These are phyloP conservation scores for Hipposideros armiger DNA, from an alignment of 2,113 vertebrate genomes.

Conservation along the genomic window DNA sequence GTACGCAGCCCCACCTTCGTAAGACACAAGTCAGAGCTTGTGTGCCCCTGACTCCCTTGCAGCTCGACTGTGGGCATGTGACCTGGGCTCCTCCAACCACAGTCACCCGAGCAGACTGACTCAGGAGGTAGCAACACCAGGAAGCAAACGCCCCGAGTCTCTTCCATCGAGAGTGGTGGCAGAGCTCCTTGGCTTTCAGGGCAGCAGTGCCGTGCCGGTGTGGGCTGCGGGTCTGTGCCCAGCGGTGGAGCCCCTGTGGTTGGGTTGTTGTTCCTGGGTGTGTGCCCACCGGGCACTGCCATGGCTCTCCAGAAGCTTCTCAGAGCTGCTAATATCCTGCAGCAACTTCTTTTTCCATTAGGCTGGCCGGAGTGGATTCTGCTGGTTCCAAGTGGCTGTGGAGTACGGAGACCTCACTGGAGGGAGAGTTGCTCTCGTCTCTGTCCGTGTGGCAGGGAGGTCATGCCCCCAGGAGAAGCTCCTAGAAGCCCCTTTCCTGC, in stretches of 20 bases:
- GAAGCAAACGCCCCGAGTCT: background rate
- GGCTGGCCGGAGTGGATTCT: background rate
- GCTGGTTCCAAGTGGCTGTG: background rate
- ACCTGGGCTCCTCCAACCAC: background rate
- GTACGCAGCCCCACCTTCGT: background rate
- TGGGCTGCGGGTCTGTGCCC: background rate
- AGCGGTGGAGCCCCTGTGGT: background rate
- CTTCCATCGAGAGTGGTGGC: fast-evolving
- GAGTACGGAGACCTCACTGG: background rate
- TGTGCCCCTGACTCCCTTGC: background rate
- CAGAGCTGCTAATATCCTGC: background rate
- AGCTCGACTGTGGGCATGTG: background rate
- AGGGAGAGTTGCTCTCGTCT: background rate
- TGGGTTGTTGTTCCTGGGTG: background rate
- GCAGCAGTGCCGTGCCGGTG: background rate
- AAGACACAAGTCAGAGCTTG: background rate
- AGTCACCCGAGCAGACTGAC: background rate
- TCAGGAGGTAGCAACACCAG: no score
- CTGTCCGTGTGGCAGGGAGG: fast-evolving
- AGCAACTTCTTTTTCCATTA: background rate
- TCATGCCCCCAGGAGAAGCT: background rate
- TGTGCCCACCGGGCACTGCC: background rate
- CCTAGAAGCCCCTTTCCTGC: background rate
- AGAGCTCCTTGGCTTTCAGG: background rate
- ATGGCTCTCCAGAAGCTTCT: background rate